Conservation (phyloP, 2,113 vertebrate species). For the Tonatia bakeri region DNA sequence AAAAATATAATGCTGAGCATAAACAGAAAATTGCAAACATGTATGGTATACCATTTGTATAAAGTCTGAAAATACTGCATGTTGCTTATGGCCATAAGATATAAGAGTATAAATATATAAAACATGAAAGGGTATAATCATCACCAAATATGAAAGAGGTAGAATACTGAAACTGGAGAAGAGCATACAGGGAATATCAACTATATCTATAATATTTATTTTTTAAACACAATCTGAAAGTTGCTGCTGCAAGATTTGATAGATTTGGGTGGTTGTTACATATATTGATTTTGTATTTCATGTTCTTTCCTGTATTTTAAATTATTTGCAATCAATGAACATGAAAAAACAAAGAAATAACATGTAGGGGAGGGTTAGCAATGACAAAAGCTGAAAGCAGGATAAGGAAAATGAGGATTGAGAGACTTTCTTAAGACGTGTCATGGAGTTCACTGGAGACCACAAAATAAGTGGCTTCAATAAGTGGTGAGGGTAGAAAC, state of each 20-base stretch:
- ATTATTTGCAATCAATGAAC: conserved; percentile 1
- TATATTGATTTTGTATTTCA: background rate
- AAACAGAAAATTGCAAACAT: background rate
- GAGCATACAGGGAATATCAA: background rate
- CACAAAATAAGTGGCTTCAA: background rate
- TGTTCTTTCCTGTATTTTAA: background rate
- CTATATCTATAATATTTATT: background rate
- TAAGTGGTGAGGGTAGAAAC: background rate
- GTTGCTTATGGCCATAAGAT: background rate
- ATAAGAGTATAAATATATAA: background rate
- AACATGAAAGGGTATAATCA: background rate
- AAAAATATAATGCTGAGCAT: background rate
- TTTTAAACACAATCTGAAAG: conserved; percentile 23
- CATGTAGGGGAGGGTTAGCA: background rate
- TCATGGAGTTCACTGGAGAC: background rate
- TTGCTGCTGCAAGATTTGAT: background rate
- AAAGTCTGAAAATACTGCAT: conserved; percentile 18
- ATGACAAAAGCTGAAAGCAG: background rate
- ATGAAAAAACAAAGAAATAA: conserved; percentile 2
- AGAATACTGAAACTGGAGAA: background rate
- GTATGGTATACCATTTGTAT: background rate
- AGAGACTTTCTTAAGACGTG: conserved; percentile 9
- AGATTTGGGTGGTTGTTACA: background rate
- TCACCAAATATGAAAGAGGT: background rate
- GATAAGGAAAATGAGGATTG: background rate